Base-by-base conservation (phyloP, 2,888 invertebrate species). In the Pristionchus arcanus region DNA sequence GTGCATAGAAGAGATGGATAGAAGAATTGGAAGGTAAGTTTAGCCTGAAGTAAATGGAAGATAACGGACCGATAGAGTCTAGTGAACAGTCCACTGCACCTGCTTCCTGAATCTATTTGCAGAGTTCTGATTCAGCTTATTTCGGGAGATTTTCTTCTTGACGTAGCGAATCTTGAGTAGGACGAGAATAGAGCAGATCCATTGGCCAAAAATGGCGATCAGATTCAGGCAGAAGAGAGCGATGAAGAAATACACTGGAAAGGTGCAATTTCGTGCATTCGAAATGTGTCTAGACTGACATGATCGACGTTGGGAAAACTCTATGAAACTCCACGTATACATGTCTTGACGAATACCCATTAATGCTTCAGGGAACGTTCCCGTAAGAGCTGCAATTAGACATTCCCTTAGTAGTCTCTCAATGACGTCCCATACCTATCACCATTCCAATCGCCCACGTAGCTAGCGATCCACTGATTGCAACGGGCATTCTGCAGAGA, bases 71-170 rank as follows among this genome's bases (percentile, higher is more conserved):
- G n/a, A n/a, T 28, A 53, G 77, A 86, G 16, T n/a, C 21, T 15
- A 84, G 63, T 68, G 42, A 31, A 85, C 21, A 25, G 63, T 25
- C 11, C 25, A 63, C 63, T 63, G 63, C 53, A 93, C 94, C 92
- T 94, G 94, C 90, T 94, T 94, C 31, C 93, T 68, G 87, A 94
- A 94, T 19, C 94, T 90, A 90, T 94, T 94, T 15, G 94, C 94
- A 59, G 93, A 93, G 91, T 94, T 94, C 90, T 94, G 93, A 90
- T 94, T 94, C 16, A 94, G 90, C 88, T 94, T 94, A 77, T 94
- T 94, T 63, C 91, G 91, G 87, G 91, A 93, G 71, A 94, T 94
- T 88, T 94, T 94, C 90, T 94, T 91, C 84, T 94, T 94, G 34
- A 93, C 90, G 31, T 87, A 83, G 49, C 93, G 91, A 37, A 94